These are phyloP conservation scores for Odontomachus brunneus DNA, from an alignment of 1,140 invertebrate species.

Conservation along the genomic window DNA sequence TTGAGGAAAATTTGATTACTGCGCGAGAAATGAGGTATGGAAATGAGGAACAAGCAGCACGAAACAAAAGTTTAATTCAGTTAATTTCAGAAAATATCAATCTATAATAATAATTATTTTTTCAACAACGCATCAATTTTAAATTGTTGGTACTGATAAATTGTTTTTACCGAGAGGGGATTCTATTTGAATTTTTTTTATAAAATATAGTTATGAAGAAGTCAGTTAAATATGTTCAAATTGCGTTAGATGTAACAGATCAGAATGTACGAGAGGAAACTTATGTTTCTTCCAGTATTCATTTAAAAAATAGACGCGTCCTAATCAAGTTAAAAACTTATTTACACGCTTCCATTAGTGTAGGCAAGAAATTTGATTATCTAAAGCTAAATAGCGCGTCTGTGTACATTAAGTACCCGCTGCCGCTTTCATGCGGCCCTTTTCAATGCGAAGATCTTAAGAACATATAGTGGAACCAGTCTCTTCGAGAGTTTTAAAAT, in stretches of 20 bases:
- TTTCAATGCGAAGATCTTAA: conserved; percentile 34
- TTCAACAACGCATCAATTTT: not conserved
- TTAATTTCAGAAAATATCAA: not conserved
- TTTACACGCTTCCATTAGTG: conserved; percentile 10
- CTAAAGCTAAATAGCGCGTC: conserved; percentile 32
- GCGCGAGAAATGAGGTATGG: no score
- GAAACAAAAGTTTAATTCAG: no score
- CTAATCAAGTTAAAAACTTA: conserved; percentile 49
- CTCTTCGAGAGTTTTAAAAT: conserved; percentile 35
- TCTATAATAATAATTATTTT: not conserved
- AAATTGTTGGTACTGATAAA: not conserved
- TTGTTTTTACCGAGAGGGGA: no score
- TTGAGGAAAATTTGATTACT: not conserved
- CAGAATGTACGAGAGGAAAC: not conserved
- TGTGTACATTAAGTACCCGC: conserved; percentile 32
- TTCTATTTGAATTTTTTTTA: not conserved
- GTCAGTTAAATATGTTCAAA: not conserved
- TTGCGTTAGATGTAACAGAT: not conserved
- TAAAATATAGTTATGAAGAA: not conserved
- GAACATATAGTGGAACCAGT: not conserved
- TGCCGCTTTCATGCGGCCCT: not conserved
- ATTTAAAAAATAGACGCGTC: conserved; percentile 26
- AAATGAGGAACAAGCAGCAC: no score
- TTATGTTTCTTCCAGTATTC: not conserved
- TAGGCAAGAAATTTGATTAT: conserved; percentile 47